Evolutionary conservation across 2,888 invertebrate genomes (phyloP), one percentile per base, ranked within the genome.

Genomic region (Thera obeliscata): DNA sequence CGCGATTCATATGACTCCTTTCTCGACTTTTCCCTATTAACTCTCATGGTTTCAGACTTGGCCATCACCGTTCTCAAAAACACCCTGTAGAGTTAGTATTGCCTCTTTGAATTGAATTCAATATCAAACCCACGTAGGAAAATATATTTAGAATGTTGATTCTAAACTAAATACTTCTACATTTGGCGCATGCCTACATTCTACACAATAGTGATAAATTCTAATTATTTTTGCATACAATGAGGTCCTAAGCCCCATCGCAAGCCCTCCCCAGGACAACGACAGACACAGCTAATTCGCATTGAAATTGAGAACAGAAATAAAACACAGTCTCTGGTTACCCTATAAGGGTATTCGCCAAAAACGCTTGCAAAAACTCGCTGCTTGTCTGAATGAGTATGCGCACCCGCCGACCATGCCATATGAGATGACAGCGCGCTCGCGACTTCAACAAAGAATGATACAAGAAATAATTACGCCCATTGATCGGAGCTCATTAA

Each of bases 381-480:
- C 80, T 56, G 72, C 77, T 77, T 70, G 77, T 76, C 74, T 72
- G 76, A 74, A 79, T 73, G 73, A 69, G 66, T 69, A 72, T 67
- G 70, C 66, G 69, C 61, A 36, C 64, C 56, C 66, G 63, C 75
- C 74, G 69, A 74, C 71, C 66, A 66, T 59, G 67, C 89, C 89
- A 80, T 88, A 87, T 78, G 79, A 82, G 87, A 78, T 87, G 89
- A 88, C 89, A 89, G 87, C 82, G 83, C 81, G 85, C 85, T 86
- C 81, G 85, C 87, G 87, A 81, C 83, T 82, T 70, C 61, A 82
- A 86, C 86, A 88, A 88, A 90, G 87, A 90, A 91, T 89, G 86
- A 89, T 88, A 90, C 89, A 84, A 90, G 87, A 88, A 90, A 93
- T 89, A 91, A 91, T 92, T 91, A 92, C 92, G 91, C 91, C 91